Evolutionary conservation across 2,797 vertebrate genomes (phyloP).

Genomic region (Serranus cabrilla): DNA sequence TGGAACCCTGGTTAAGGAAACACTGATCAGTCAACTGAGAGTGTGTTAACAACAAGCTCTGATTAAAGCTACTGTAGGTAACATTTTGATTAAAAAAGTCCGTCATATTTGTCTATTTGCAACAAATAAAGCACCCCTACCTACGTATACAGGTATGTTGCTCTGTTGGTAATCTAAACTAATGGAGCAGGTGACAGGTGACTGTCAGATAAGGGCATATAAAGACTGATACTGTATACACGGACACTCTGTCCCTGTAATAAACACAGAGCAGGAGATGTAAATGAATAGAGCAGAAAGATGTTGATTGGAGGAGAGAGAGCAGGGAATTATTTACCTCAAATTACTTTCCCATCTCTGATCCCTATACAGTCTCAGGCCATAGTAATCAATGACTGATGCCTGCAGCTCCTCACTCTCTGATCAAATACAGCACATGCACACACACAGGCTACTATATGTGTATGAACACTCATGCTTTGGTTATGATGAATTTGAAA

Average conservation of each 20-base stretch:
- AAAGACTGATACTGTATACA: neutral
- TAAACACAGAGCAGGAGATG: slow-evolving; percentile 6
- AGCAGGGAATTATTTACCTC: slow-evolving; percentile 14
- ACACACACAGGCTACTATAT: neutral
- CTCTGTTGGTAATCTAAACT: slow-evolving; percentile 1
- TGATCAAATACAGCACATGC: slow-evolving; percentile 7
- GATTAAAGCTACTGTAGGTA: no score
- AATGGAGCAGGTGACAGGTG: neutral
- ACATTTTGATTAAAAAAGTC: no score
- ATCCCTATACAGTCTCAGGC: slow-evolving; percentile 3
- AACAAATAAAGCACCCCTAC: neutral
- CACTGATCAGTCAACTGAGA: slow-evolving; percentile 4
- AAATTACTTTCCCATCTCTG: slow-evolving; percentile 33
- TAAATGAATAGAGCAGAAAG: slow-evolving; percentile 23
- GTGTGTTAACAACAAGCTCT: neutral
- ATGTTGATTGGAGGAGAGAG: slow-evolving; percentile 5
- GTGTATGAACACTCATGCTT: neutral
- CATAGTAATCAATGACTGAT: slow-evolving; percentile 46
- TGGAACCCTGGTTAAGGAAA: neutral
- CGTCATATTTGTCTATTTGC: no score
- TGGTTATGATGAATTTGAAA: slow-evolving; percentile 9
- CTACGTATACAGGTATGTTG: neutral
- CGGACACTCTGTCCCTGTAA: neutral
- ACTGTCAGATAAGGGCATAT: neutral
- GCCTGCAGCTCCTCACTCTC: neutral